phyloP scores from a whole-genome alignment of 2,797 vertebrate species.

The Falco concolor region DNA sequence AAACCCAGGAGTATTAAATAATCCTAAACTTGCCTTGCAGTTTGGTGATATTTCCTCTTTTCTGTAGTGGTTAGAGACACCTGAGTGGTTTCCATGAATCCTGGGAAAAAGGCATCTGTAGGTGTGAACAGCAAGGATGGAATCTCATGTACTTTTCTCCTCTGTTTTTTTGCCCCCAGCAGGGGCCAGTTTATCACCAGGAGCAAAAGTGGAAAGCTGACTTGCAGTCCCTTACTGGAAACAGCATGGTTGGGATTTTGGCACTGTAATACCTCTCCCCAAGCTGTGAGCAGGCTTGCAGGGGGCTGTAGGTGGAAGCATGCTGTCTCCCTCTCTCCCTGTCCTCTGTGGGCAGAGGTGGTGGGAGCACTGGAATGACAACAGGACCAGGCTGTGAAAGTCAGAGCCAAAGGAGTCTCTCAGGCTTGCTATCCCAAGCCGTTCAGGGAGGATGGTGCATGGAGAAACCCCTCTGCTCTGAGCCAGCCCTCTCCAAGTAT shows the following conservation, averaged over 20 bases:
- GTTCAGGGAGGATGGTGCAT: background rate
- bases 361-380: background rate
- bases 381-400: background rate
- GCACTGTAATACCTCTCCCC: no score
- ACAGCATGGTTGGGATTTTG: background rate
- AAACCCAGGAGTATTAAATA: background rate
- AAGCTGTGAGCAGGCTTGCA: background rate
- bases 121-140: background rate
- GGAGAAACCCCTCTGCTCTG: background rate
- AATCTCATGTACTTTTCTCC: background rate
- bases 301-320: background rate
- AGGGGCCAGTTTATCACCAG: background rate
- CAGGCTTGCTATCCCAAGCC: accelerated
- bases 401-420: background rate
- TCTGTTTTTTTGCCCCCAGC: background rate
- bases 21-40: background rate
- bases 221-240: background rate
- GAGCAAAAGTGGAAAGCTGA: background rate
- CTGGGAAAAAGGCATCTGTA: background rate
- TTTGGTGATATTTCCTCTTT: background rate
- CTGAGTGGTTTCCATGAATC: background rate
- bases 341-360: background rate
- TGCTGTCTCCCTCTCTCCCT: background rate
- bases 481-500: background rate
- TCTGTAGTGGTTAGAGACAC: background rate